phyloP scores from a whole-genome alignment of 2,113 vertebrate species.

The Centropus unirufus region DNA sequence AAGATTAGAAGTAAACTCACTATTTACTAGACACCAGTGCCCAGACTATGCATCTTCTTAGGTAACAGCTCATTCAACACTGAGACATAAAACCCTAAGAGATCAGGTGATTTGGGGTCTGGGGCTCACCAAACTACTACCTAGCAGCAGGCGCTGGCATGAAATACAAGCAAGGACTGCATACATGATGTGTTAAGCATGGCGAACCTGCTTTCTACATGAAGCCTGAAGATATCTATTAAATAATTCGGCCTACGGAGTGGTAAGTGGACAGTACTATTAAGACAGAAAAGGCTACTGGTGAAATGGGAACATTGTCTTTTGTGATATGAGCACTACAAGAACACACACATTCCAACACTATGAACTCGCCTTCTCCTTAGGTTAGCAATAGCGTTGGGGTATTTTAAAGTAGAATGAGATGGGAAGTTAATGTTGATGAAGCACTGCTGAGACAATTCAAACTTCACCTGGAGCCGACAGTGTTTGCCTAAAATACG shows the following conservation, averaged over 20 bases:
- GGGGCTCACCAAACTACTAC: neutral
- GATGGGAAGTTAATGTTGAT: neutral
- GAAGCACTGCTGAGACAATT: neutral
- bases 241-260: neutral
- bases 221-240: neutral
- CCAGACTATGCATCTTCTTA: neutral
- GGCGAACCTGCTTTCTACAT: neutral
- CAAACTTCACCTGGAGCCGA: neutral
- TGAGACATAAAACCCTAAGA: neutral
- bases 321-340: neutral
- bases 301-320: neutral
- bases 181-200: neutral
- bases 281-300: neutral
- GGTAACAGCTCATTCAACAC: neutral
- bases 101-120: fast-evolving
- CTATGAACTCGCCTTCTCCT: neutral
- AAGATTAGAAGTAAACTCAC: neutral
- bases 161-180: neutral
- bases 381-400: neutral
- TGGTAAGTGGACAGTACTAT: neutral
- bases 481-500: neutral
- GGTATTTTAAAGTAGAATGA: neutral
- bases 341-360: neutral
- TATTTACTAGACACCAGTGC: neutral
- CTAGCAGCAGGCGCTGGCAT: neutral